Base-by-base conservation (phyloP, 2,797 vertebrate genomes). In the Garrulus glandarius region DNA sequence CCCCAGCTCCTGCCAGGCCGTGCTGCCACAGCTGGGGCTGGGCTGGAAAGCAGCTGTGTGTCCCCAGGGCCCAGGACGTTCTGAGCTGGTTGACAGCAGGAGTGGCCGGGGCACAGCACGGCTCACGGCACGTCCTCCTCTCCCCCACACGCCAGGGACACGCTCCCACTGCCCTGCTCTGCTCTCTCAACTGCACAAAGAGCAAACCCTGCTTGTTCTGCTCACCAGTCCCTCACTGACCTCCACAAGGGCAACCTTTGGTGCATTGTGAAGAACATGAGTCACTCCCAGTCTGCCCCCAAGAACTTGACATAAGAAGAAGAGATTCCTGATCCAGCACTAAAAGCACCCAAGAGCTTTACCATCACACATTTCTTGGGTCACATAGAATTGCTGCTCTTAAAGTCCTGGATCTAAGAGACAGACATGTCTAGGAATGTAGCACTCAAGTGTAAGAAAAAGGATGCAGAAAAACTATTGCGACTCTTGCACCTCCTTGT, bases 101-200 rank as follows among this genome's bases (percentile, higher is more conserved):
- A 59, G 4, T 11, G 21, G 69, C 52, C 0, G 0, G 17, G 46
- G 52, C 67, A 49, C 27, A 44, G 55, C 1, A 0, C 5, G 3
- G 37, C 36, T 72, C 39, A 5, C 2, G 1, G 39, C 0, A 0
- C 2, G 11, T 5, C 2, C 27, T 60, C 23, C 77, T 81, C 30
- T 21, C 7, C n/a, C 57, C 3, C 1, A 2, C 47, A 9, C 0
- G 1, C 24, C 64, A 57, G 41, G 32, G 26, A 75, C 32, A 12
- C 0, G 3, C 17, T 72, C 34, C 39, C 23, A 1, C 21, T 6
- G 43, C 2, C 2, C 53, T 13, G 34, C 78, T 61, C 36, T 44
- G 47, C 60, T 64, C 7, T 5, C 19, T 0, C 1, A 27, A 22
- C 30, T 17, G 30, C 27, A 6, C 47, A n/a, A 18, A 43, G 30